A percentile compares a stretch with the other conserved stretches of the same genome.
Evolutionary conservation across 2,888 invertebrate genomes (phyloP).

Genomic region (Erebia palarica): DNA sequence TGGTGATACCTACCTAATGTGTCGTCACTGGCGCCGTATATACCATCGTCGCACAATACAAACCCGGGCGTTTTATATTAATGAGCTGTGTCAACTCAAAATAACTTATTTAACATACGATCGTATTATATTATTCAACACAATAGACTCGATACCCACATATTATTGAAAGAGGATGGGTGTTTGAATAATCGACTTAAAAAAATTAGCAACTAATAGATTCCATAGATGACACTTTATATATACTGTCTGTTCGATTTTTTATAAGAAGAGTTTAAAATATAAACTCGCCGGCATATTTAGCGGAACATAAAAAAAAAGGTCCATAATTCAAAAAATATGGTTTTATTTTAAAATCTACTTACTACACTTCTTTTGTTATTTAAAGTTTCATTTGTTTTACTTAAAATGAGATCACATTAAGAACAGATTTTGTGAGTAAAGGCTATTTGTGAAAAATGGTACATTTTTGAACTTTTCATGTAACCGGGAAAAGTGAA

Average conservation of each 20-base stretch:
- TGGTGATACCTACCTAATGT: conserved; percentile 13
- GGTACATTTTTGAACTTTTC: too few species aligned
- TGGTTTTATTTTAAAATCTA: too few species aligned
- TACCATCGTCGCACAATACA: conserved; percentile 8
- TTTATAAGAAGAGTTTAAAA: not conserved
- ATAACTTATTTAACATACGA: conserved; percentile 18
- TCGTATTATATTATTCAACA: conserved; percentile 14
- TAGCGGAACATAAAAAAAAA: too few species aligned
- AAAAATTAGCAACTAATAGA: not conserved
- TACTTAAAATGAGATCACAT: too few species aligned
- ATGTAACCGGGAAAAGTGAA: too few species aligned
- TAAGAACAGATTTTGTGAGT: too few species aligned
- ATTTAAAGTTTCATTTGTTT: too few species aligned
- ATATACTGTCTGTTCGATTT: not conserved
- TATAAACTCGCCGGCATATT: too few species aligned
- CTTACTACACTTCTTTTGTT: too few species aligned
- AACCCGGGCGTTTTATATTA: conserved; percentile 20
- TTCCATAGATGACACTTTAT: too few species aligned
- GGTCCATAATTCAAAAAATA: too few species aligned
- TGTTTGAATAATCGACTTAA: not conserved
- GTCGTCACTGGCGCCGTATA: conserved; percentile 23
- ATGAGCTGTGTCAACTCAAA: conserved; percentile 15
- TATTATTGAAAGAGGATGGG: conserved; percentile 10
- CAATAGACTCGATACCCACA: conserved; percentile 20
- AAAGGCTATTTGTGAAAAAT: too few species aligned